Evolutionary conservation across 2,888 invertebrate species (phyloP).

Genomic region (Clunio marinus): DNA sequence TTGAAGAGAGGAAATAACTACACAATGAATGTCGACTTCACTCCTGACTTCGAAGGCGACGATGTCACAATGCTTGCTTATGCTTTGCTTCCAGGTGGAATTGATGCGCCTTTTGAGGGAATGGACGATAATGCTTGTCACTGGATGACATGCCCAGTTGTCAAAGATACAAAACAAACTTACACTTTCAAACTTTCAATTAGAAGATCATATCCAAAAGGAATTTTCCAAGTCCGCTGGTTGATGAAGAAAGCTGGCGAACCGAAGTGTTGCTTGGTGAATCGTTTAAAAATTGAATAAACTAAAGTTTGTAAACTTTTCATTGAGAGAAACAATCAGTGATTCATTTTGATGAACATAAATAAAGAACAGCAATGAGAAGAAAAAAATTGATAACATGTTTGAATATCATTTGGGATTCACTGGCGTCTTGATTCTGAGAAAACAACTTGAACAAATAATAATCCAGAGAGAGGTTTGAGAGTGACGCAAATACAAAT

Average conservation of each 20-base stretch:
- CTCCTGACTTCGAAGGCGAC: slow-evolving; percentile 30
- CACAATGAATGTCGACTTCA: slow-evolving; percentile 22
- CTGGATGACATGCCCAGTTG: slow-evolving; percentile 28
- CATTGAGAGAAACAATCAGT: too few species aligned
- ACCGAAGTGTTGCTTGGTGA: slow-evolving; percentile 23
- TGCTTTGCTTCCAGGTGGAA: neutral
- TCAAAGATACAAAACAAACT: neutral
- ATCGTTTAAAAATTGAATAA: slow-evolving; percentile 34
- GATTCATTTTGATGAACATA: too few species aligned
- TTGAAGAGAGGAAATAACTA: neutral
- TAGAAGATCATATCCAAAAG: neutral
- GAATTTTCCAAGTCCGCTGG: slow-evolving; percentile 11
- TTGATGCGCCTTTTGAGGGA: neutral
- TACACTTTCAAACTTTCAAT: slow-evolving; percentile 17
- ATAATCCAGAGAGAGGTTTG: too few species aligned
- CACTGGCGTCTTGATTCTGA: too few species aligned
- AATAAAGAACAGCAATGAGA: too few species aligned
- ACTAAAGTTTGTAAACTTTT: too few species aligned
- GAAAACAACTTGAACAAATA: too few species aligned
- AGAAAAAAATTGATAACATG: too few species aligned
- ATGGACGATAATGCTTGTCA: slow-evolving; percentile 30
- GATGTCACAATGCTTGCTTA: slow-evolving; percentile 7
- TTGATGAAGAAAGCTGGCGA: slow-evolving; percentile 10
- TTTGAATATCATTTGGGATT: too few species aligned
- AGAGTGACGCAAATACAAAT: too few species aligned